Percentiles rank a stretch among this genome's conserved stretches.
Conservation (phyloP, 2,888 invertebrate genomes). For the Ferdinandea cuprea region DNA sequence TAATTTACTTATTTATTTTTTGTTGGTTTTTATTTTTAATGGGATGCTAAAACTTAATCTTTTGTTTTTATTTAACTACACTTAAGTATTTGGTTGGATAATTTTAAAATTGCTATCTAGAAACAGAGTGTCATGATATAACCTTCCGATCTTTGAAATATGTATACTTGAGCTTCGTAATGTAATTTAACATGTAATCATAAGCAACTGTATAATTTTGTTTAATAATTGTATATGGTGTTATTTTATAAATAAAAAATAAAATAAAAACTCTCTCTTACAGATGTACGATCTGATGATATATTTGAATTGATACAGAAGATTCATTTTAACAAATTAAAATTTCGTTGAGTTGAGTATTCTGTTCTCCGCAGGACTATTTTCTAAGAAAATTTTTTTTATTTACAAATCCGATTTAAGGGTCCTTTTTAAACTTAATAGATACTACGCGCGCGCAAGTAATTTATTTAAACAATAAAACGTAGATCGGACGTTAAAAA, state of each 20-base stretch:
- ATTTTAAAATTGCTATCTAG: slow-evolving; percentile 72
- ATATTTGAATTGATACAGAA: slow-evolving; percentile 30
- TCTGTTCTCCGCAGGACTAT: slow-evolving; percentile 8
- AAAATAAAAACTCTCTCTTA: slow-evolving; percentile 40
- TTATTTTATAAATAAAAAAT: slow-evolving; percentile 40
- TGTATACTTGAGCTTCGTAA: slow-evolving; percentile 69
- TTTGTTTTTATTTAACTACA: slow-evolving; percentile 43
- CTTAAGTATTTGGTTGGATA: slow-evolving; percentile 57
- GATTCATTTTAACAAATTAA: slow-evolving; percentile 13
- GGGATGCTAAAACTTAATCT: slow-evolving; percentile 67
- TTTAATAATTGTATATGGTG: slow-evolving; percentile 8
- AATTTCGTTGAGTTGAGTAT: slow-evolving; percentile 46
- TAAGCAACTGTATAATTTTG: slow-evolving; percentile 48
- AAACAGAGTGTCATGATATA: slow-evolving; percentile 69
- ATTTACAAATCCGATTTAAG: slow-evolving; percentile 67
- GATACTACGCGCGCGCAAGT: background rate
- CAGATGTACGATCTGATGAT: slow-evolving; percentile 32
- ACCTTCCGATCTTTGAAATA: slow-evolving; percentile 51
- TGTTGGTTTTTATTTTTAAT: slow-evolving; percentile 49
- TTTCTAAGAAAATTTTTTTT: slow-evolving; percentile 33
- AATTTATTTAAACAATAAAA: slow-evolving; percentile 11
- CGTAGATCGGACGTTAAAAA: slow-evolving; percentile 1
- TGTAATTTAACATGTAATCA: slow-evolving; percentile 47
- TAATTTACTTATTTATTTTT: slow-evolving; percentile 56
- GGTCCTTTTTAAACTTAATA: slow-evolving; percentile 43